A percentile compares a stretch with the other conserved stretches of the same genome.
Conservation (phyloP, 2,797 vertebrate species). For the Hydrocynus forskahlii region DNA sequence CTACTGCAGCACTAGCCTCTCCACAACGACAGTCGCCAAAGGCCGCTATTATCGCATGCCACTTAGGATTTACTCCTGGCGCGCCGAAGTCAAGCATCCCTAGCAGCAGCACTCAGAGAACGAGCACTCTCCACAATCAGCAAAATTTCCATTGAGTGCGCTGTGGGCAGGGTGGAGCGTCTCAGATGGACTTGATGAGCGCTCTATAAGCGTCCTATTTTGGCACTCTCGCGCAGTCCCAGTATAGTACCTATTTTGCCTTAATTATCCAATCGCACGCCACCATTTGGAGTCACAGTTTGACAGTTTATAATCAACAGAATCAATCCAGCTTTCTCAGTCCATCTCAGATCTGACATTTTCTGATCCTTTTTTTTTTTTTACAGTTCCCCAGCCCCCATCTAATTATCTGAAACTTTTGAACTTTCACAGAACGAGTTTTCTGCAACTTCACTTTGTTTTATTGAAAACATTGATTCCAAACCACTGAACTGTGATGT, state of each 20-base stretch:
- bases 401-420: no score
- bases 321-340: neutral
- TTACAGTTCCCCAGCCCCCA: no score
- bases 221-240: neutral
- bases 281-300: neutral
- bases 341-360: no score
- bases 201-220: neutral
- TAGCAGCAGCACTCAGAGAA: constrained; percentile 15
- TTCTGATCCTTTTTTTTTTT: no score
- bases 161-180: constrained; percentile 7
- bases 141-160: constrained; percentile 17
- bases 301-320: no score
- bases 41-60: constrained; percentile 8
- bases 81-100: constrained; percentile 9
- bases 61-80: constrained; percentile 7
- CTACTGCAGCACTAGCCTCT: constrained; percentile 1
- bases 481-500: neutral
- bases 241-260: neutral
- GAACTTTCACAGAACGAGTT: neutral
- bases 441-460: neutral
- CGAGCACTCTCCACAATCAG: constrained; percentile 16
- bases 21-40: constrained; percentile 10
- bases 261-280: neutral
- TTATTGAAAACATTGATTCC: neutral
- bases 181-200: constrained; percentile 9